Evolutionary conservation across 2,888 invertebrate genomes (phyloP).

Genomic region (Sesamia inferens): DNA sequence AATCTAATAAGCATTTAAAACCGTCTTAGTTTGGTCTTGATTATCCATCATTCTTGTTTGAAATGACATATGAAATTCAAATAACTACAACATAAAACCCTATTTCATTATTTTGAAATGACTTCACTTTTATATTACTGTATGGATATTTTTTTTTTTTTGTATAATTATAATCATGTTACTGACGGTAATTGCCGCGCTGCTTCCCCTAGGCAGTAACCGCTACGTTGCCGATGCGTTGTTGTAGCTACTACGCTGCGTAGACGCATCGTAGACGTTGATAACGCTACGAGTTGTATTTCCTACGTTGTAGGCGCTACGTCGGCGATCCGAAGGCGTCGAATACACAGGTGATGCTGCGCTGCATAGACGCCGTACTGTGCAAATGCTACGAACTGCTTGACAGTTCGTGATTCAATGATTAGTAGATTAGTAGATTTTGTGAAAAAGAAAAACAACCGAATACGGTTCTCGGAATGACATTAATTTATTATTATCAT

Average conservation of each 20-base stretch:
- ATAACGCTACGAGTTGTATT: not conserved
- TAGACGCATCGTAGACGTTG: constrained; percentile 8
- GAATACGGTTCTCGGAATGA: too few species aligned
- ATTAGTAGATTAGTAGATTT: not conserved
- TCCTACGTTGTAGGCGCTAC: not conserved
- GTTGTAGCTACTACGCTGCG: not conserved
- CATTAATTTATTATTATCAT: not conserved
- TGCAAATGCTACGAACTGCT: not conserved
- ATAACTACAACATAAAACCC: not conserved
- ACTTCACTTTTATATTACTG: not conserved
- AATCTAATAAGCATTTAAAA: not conserved
- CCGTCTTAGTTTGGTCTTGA: not conserved
- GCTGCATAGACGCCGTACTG: not conserved
- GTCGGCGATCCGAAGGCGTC: not conserved
- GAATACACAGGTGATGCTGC: not conserved
- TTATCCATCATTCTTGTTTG: constrained; percentile 1
- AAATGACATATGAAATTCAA: not conserved
- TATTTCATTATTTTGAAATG: not conserved
- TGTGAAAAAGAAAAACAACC: not conserved
- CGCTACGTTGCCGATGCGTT: not conserved
- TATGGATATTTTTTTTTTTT: not conserved
- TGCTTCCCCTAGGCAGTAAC: not conserved
- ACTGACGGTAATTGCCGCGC: too few species aligned
- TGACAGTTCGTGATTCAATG: not conserved
- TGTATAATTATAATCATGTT: not conserved